These are phyloP conservation scores for Achlya flavicornis DNA, from an alignment of 2,888 invertebrate species.

Conservation along the genomic window DNA sequence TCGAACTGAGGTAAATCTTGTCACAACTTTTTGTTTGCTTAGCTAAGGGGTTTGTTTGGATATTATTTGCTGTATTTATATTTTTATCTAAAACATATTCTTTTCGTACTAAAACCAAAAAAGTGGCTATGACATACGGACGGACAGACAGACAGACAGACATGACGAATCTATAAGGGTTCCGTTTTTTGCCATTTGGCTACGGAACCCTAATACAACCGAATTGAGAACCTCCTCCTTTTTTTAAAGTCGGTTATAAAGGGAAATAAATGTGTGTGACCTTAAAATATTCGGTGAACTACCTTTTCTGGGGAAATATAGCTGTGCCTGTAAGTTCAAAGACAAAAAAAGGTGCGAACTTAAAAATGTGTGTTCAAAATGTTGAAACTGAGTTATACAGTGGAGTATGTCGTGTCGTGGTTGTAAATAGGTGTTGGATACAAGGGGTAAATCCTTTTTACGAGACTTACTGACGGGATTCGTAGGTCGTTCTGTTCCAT, in stretches of 20 bases:
- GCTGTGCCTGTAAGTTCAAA: too few relatives aligned
- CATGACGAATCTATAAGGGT: too few relatives aligned
- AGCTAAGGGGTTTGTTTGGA: background rate
- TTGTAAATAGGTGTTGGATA: slow-evolving; percentile 74
- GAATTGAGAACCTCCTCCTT: too few relatives aligned
- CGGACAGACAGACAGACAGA: too few relatives aligned
- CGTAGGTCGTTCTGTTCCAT: slow-evolving; percentile 57
- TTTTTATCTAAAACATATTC: background rate
- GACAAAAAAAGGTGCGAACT: background rate
- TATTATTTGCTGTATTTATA: background rate
- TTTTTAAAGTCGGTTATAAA: too few relatives aligned
- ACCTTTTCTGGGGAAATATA: too few relatives aligned
- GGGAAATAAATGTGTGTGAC: too few relatives aligned
- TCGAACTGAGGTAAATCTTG: slow-evolving; percentile 10
- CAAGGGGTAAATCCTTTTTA: slow-evolving; percentile 77
- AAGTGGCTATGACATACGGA: too few relatives aligned
- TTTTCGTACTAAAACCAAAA: too few relatives aligned
- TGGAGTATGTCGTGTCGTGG: slow-evolving; percentile 54
- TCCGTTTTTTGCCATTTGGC: too few relatives aligned
- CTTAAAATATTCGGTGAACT: too few relatives aligned
- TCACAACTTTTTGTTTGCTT: slow-evolving; percentile 10
- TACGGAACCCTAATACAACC: too few relatives aligned
- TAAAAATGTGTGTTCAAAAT: background rate
- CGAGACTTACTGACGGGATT: slow-evolving; percentile 78
- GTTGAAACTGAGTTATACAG: slow-evolving; percentile 43